Percentiles rank a stretch among this genome's conserved stretches.
Conservation (phyloP, 2,113 vertebrate genomes). For the Labrus mixtus region DNA sequence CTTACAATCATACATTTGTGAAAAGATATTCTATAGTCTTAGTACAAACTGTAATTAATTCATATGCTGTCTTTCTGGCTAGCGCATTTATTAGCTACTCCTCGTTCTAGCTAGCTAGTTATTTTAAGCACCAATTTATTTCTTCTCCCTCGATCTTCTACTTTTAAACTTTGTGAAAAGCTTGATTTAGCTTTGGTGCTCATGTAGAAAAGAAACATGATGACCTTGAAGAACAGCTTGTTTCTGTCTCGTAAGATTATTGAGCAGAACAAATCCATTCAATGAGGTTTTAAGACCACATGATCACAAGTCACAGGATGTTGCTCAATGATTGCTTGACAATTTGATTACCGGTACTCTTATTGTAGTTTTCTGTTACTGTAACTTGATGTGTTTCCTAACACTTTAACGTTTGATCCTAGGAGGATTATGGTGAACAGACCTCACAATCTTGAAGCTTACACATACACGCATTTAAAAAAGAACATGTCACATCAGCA, state of each 20-base stretch:
- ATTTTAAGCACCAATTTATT: neutral
- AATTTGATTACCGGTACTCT: neutral
- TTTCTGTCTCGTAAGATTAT: constrained; percentile 22
- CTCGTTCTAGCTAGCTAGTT: neutral
- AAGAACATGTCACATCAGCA: too few species aligned
- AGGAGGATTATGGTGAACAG: neutral
- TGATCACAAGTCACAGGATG: constrained; percentile 37
- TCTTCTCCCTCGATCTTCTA: neutral
- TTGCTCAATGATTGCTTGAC: neutral
- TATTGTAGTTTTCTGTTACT: neutral
- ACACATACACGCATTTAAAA: neutral
- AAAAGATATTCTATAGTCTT: neutral
- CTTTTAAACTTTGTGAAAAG: constrained; percentile 2
- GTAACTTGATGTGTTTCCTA: neutral
- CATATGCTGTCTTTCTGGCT: neutral
- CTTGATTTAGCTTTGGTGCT: neutral
- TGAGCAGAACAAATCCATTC: constrained; percentile 38
- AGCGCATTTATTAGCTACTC: neutral
- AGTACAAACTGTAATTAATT: neutral
- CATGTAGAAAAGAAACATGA: neutral
- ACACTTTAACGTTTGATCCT: neutral
- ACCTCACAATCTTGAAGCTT: neutral
- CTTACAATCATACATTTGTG: neutral
- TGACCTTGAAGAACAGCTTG: constrained; percentile 1
- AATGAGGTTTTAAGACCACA: constrained; percentile 15